These are phyloP conservation scores for Hylyphantes graminicola DNA, from an alignment of 1,140 invertebrate genomes.

Conservation along the genomic window DNA sequence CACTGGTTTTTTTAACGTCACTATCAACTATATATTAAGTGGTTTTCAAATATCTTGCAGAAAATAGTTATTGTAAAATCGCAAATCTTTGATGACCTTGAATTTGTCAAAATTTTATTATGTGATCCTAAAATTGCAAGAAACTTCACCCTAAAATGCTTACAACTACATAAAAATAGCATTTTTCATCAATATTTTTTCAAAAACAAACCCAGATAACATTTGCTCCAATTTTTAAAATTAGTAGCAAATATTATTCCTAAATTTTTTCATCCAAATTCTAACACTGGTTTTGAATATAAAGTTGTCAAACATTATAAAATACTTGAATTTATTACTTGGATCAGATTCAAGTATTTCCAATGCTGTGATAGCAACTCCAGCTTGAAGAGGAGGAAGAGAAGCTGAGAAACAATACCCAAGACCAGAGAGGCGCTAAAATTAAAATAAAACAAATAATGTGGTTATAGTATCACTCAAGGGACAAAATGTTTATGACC, in stretches of 20 bases:
- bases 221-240: no score
- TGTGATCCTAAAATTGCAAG: no score
- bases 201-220: no score
- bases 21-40: no score
- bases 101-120: no score
- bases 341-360: conserved; percentile 80
- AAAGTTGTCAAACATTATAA: neutral
- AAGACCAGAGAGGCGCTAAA: conserved; percentile 71
- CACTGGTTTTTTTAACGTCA: no score
- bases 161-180: no score
- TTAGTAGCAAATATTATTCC: neutral
- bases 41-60: no score
- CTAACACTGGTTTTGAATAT: neutral
- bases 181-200: no score
- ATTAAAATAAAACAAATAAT: neutral
- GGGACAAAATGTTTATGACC: neutral
- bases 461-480: neutral
- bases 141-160: no score
- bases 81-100: no score
- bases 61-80: no score
- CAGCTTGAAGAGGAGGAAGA: conserved; percentile 88
- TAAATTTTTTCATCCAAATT: neutral
- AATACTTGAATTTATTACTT: conserved; percentile 62
- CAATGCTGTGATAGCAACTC: conserved; percentile 83
- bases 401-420: conserved; percentile 98